phyloP scores from a whole-genome alignment of 2,888 invertebrate genomes.

The Caenorhabditis sp. region DNA sequence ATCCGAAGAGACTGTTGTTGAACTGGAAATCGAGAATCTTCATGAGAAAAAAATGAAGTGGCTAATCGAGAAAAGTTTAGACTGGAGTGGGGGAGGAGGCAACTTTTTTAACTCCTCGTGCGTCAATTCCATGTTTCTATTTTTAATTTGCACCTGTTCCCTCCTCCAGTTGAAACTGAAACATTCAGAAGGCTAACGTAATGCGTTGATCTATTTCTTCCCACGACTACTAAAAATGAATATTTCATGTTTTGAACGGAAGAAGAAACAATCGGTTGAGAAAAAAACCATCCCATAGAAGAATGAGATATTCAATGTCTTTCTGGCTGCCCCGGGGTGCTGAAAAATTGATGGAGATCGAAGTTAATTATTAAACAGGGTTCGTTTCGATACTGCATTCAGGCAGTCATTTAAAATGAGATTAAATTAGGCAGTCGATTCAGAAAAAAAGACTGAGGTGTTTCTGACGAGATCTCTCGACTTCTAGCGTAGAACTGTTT shows the following conservation, averaged over 20 bases:
- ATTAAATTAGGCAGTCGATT: neutral
- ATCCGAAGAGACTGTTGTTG: slow-evolving; percentile 72
- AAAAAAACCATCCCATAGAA: neutral
- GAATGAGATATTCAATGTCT: slow-evolving; percentile 33
- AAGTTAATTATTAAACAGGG: slow-evolving; percentile 54
- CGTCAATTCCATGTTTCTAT: slow-evolving; percentile 36
- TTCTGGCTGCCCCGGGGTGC: slow-evolving; percentile 2
- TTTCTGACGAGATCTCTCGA: neutral
- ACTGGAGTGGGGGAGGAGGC: slow-evolving; percentile 16
- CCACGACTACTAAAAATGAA: slow-evolving; percentile 29
- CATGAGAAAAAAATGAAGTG: slow-evolving; percentile 8
- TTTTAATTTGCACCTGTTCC: slow-evolving; percentile 36
- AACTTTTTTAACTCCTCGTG: slow-evolving; percentile 28
- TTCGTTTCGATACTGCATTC: neutral
- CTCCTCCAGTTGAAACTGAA: slow-evolving; percentile 13
- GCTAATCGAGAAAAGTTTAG: neutral
- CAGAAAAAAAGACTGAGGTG: neutral
- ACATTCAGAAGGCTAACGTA: slow-evolving; percentile 11
- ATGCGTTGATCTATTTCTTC: neutral
- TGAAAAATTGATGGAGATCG: slow-evolving; percentile 53
- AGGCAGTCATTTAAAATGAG: slow-evolving; percentile 13
- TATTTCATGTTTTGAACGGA: slow-evolving; percentile 30
- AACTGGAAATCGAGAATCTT: slow-evolving; percentile 68
- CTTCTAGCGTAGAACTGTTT: too few species aligned
- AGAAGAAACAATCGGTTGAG: slow-evolving; percentile 18